Conservation (phyloP, 2,888 invertebrate species). For the Andrena bicolor region DNA sequence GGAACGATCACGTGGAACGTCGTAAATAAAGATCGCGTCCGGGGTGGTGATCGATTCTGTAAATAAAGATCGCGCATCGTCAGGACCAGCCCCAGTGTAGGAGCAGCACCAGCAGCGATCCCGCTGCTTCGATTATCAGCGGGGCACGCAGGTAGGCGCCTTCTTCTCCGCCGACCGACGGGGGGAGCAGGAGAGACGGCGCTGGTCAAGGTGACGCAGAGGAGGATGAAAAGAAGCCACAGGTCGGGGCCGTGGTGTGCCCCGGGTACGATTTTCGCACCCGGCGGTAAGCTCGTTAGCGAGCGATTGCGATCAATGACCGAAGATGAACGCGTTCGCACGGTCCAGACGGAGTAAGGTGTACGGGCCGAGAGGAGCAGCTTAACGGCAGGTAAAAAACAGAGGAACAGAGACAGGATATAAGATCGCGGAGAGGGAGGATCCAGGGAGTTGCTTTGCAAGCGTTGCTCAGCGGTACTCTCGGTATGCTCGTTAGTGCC, state of each 20-base stretch:
- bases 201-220: slow-evolving; percentile 26
- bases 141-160: slow-evolving; percentile 62
- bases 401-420: slow-evolving; percentile 36
- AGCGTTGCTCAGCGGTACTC: slow-evolving; percentile 62
- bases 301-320: slow-evolving; percentile 83
- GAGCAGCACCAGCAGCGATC: slow-evolving; percentile 23
- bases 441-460: slow-evolving; percentile 69
- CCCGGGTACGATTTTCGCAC: slow-evolving; percentile 80
- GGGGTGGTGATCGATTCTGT: slow-evolving; percentile 67
- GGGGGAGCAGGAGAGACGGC: slow-evolving; percentile 36
- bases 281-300: slow-evolving; percentile 83
- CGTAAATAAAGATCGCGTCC: slow-evolving; percentile 67
- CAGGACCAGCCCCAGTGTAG: slow-evolving; percentile 6
- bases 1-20: slow-evolving; percentile 34
- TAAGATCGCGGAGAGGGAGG: slow-evolving; percentile 22
- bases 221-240: slow-evolving; percentile 49
- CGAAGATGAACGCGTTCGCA: slow-evolving; percentile 83
- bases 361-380: slow-evolving; percentile 33
- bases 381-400: slow-evolving; percentile 32
- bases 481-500: slow-evolving; percentile 79
- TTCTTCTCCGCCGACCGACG: slow-evolving; percentile 27
- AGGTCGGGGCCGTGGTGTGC: slow-evolving; percentile 60
- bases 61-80: slow-evolving; percentile 67
- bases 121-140: slow-evolving; percentile 68
- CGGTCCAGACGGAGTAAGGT: slow-evolving; percentile 65